Evolutionary conservation across 1,140 invertebrate species (phyloP), one percentile per base, ranked within the genome.

Genomic region (Ridgeia piscesae): DNA sequence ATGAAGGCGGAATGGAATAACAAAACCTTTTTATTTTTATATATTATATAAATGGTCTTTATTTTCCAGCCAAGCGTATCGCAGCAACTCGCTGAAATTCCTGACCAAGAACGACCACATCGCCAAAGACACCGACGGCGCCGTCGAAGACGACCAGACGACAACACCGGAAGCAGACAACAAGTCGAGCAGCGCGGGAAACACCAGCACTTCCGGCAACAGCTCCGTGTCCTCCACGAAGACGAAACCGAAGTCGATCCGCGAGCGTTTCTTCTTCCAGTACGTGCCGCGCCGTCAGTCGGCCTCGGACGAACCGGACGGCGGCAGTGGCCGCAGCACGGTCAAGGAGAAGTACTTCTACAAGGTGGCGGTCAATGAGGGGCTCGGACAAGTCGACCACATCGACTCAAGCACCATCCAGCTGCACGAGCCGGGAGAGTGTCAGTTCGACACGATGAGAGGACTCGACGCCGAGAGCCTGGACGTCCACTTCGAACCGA

Each of bases 1-100:
- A n/a, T n/a, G n/a, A n/a, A n/a, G n/a, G n/a, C n/a, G n/a, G n/a
- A n/a, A n/a, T n/a, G n/a, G n/a, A n/a, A n/a, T n/a, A n/a, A n/a
- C n/a, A n/a, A n/a, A n/a, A n/a, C n/a, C n/a, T n/a, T n/a, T n/a
- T n/a, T n/a, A n/a, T n/a, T n/a, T n/a, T n/a, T n/a, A n/a, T n/a
- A n/a, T n/a, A n/a, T n/a, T n/a, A n/a, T n/a, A n/a, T n/a, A n/a
- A n/a, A n/a, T n/a, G n/a, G n/a, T 21, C 48, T 8, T 50, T 27
- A 9, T 35, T 90, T 33, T 42, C 89, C 89, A 90, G 89, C 21
- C 89, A 90, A 34, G 89, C 89, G 11, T 34, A 90, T 90, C 89
- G 89, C 34, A 90, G 89, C 89, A 90, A 90, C 35, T 90, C 89
- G n/a, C 34, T 90, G 89, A 90, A 90, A 27, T 90, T 90, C n/a